Base-by-base conservation (phyloP, 2,797 vertebrate genomes). In the Eptatretus atami region DNA sequence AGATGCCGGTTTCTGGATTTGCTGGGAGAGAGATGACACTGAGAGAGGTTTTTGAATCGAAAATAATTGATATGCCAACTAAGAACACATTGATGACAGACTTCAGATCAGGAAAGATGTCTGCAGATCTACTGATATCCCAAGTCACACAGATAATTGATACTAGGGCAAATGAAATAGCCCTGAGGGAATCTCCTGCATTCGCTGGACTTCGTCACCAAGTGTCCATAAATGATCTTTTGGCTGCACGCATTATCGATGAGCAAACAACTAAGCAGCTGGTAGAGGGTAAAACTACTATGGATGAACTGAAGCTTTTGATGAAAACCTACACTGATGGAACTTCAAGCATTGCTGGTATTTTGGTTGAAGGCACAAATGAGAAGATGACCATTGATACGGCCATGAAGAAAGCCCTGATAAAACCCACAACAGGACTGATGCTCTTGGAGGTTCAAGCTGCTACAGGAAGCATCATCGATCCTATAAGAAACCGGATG, bases 381-480 rank as follows among this genome's bases (percentile, higher is more conserved):
- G 69, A 73, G 65, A 75, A 71, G 67, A 70, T 73, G 70, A 71
- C 67, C 66, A 74, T 75, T 65, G 73, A 72, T 65, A 66, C 53
- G 65, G 71, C 70, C 64, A 71, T 73, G 71, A 53, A 66, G 65
- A 72, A 67, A 54, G 52, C 65, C 1, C 65, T 72, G 11, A 66
- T 73, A 25, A 68, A 70, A 13, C 64, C 53, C 3, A 65, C 64
- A 10, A 74, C 75, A 6, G 82, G 77, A 1, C 53, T 75, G 24
- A 76, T 77, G 71, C 76, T 85, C 2, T 74, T 85, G 57, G 82
- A 85, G 71, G 81, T 81, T 53, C 82, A 85, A 66, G 82, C 81
- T 11, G 82, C 81, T 9, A 77, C 76, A 1, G 83, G 83, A 13
- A 78, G 69, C 70, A 53, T 85, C 0, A n/a, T 78, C 0, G 79